phyloP scores from a whole-genome alignment of 2,888 invertebrate genomes.

The Endotricha flammealis region DNA sequence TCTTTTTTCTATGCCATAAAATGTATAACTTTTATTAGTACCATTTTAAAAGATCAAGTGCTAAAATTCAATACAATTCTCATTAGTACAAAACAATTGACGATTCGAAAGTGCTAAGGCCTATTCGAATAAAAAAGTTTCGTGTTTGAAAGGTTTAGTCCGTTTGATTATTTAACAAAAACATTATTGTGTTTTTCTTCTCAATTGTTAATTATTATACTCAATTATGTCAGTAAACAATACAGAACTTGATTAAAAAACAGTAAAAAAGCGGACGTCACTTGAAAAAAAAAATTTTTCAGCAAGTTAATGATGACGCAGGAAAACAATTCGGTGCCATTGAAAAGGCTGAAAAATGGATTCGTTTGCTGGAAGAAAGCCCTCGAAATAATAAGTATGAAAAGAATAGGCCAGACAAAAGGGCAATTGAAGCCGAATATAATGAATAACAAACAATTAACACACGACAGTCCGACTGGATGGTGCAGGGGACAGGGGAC shows the following conservation, averaged over 20 bases:
- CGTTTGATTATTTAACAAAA: no score
- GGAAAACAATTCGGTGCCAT: slow-evolving; percentile 60
- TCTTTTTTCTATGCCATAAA: no score
- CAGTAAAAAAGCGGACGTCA: slow-evolving; percentile 31
- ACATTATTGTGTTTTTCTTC: neutral
- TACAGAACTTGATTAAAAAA: neutral
- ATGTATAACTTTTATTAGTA: no score
- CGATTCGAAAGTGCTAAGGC: no score
- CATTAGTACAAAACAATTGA: no score
- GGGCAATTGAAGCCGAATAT: slow-evolving; percentile 76
- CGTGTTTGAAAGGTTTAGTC: no score
- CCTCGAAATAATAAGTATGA: slow-evolving; percentile 63
- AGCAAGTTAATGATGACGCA: slow-evolving; percentile 71
- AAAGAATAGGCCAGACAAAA: slow-evolving; percentile 66
- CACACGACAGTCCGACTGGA: slow-evolving; percentile 49
- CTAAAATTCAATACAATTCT: no score
- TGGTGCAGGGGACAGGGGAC: slow-evolving; percentile 14
- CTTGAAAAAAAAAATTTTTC: slow-evolving; percentile 30
- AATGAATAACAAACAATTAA: slow-evolving; percentile 77
- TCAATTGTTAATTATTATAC: no score
- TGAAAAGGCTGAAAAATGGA: slow-evolving; percentile 67
- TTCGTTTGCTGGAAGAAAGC: slow-evolving; percentile 65
- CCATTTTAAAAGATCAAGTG: no score
- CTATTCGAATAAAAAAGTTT: no score
- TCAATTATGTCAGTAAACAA: slow-evolving; percentile 8